A percentile compares a stretch with the other conserved stretches of the same genome.
phyloP scores from a whole-genome alignment of 2,113 vertebrate species.

The Peromyscus polionotus region DNA sequence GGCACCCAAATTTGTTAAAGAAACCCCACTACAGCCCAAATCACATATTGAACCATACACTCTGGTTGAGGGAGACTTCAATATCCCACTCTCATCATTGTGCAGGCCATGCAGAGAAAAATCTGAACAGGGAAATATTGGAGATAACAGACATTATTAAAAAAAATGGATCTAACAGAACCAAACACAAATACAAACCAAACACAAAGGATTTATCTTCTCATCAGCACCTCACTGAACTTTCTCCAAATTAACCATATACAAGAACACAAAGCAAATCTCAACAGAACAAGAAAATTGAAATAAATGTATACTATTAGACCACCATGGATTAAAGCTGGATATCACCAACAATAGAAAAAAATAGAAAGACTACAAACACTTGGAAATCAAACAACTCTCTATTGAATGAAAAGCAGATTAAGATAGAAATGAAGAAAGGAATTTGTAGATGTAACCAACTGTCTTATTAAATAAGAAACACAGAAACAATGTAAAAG shows the following conservation, averaged over 20 bases:
- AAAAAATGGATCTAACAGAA: background rate
- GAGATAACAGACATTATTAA: background rate
- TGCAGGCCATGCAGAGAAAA: background rate
- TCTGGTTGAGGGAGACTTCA: background rate
- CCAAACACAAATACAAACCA: background rate
- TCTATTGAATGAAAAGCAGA: too few species aligned
- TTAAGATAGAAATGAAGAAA: background rate
- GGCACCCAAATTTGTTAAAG: background rate
- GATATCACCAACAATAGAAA: background rate
- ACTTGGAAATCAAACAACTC: background rate
- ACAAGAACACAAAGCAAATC: background rate
- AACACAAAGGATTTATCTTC: background rate
- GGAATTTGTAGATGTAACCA: too few species aligned
- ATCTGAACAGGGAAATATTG: background rate
- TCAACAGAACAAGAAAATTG: background rate
- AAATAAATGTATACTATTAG: background rate
- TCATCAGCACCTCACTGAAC: background rate
- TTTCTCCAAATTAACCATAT: background rate
- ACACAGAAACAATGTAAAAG: too few species aligned
- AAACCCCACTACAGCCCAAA: background rate
- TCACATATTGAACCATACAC: background rate
- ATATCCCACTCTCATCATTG: background rate
- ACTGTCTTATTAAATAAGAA: too few species aligned
- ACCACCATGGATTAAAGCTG: background rate
- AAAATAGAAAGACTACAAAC: background rate